Evolutionary conservation across 2,888 invertebrate genomes (phyloP).

Genomic region (Himalopsyche japonica): DNA sequence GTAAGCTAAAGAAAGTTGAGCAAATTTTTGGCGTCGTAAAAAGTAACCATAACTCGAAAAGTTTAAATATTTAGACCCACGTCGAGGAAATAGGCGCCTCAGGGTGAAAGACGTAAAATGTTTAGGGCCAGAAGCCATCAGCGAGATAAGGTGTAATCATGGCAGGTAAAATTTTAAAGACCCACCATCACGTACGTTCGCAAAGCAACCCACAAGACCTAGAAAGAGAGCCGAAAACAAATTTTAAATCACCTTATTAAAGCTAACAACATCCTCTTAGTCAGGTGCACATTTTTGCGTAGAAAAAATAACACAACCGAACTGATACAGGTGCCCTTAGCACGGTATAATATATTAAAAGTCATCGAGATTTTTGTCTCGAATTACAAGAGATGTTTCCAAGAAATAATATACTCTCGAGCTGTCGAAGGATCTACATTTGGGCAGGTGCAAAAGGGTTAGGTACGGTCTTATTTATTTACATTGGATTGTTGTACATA

Average conservation of each 20-base stretch:
- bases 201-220: background rate
- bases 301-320: conserved; percentile 5
- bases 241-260: conserved; percentile 35
- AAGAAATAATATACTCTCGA: background rate
- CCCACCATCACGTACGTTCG: background rate
- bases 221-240: conserved; percentile 24
- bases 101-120: background rate
- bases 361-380: background rate
- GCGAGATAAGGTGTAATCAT: conserved; percentile 12
- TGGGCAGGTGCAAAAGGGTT: background rate
- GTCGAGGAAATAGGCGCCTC: background rate
- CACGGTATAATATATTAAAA: background rate
- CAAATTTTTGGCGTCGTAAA: background rate
- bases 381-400: background rate
- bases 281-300: conserved; percentile 38
- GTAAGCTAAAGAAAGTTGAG: background rate
- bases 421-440: background rate
- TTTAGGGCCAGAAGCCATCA: conserved; percentile 2
- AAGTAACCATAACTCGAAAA: background rate
- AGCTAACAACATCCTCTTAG: conserved; percentile 36
- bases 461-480: background rate
- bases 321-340: conserved; percentile 21
- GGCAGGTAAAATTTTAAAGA: conserved; percentile 5
- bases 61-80: background rate
- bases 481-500: background rate